These are phyloP conservation scores for Atherinosoma microstoma DNA, from an alignment of 2,797 vertebrate species.

Conservation along the genomic window DNA sequence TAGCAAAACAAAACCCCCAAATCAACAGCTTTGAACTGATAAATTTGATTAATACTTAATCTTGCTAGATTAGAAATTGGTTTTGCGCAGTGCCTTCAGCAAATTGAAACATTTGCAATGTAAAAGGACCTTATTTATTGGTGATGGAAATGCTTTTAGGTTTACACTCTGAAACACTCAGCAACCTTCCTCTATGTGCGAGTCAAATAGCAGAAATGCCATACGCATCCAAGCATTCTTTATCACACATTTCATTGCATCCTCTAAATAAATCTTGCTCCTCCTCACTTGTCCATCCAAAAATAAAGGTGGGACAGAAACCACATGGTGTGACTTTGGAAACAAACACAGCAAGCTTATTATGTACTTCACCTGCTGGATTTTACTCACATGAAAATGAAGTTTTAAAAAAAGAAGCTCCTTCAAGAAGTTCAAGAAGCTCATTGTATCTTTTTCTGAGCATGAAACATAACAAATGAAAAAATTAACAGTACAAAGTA, in stretches of 20 bases:
- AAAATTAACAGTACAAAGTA: not conserved
- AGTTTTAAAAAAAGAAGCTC: conserved; percentile 33
- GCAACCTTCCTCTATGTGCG: conserved; percentile 67
- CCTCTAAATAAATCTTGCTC: conserved; percentile 82
- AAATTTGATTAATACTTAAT: not conserved
- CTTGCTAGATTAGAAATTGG: not conserved
- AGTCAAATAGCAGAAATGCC: conserved; percentile 81
- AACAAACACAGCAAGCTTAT: conserved; percentile 74
- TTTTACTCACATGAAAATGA: conserved; percentile 55
- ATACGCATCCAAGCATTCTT: conserved; percentile 75
- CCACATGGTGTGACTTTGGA: conserved; percentile 72
- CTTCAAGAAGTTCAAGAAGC: not conserved
- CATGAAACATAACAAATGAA: not conserved
- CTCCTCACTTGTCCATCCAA: conserved; percentile 68
- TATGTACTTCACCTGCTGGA: conserved; percentile 62
- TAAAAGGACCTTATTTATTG: conserved; percentile 57
- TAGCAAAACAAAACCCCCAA: not conserved
- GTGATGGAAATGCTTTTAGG: conserved; percentile 56
- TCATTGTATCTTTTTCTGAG: conserved; percentile 1
- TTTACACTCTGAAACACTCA: conserved; percentile 57
- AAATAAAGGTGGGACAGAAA: conserved; percentile 70
- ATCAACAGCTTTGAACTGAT: not conserved
- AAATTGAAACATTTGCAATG: conserved; percentile 23
- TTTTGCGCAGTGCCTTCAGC: conserved; percentile 21
- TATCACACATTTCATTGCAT: conserved; percentile 81